These are phyloP conservation scores for Unio delphinus DNA, from an alignment of 2,888 invertebrate genomes.

Conservation along the genomic window DNA sequence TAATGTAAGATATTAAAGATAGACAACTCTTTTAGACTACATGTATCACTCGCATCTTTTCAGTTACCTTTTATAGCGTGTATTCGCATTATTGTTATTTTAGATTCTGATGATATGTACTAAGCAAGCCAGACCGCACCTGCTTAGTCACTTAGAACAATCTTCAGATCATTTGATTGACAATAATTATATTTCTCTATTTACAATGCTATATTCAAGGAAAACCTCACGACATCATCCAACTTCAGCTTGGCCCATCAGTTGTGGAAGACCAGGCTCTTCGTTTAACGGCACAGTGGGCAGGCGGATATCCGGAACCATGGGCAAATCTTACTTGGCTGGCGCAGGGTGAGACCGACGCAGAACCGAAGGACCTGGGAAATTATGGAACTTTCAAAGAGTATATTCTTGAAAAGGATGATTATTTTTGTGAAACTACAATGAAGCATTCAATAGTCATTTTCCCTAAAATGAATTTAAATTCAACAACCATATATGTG, in stretches of 20 bases:
- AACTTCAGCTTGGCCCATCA: constrained; percentile 24
- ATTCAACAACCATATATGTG: constrained; percentile 23
- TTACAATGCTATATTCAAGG: constrained; percentile 5
- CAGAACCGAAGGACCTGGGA: constrained; percentile 6
- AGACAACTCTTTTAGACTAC: no score
- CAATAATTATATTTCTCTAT: not conserved
- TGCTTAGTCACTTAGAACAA: no score
- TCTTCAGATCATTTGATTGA: not conserved
- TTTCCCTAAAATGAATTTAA: constrained; percentile 27
- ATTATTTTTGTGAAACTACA: constrained; percentile 21
- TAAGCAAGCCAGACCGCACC: no score
- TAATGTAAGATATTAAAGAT: no score
- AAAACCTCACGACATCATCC: constrained; percentile 23
- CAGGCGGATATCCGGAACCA: constrained; percentile 30
- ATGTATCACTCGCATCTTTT: no score
- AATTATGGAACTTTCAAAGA: constrained; percentile 27
- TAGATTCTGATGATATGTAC: no score
- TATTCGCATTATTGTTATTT: no score
- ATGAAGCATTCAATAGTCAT: constrained; percentile 26
- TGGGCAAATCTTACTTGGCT: constrained; percentile 34
- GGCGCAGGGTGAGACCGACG: constrained; percentile 20
- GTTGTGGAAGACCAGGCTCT: constrained; percentile 27
- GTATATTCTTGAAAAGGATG: constrained; percentile 17
- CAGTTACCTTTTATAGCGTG: no score
- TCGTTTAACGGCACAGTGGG: constrained; percentile 27